Evolutionary conservation across 2,797 vertebrate species (phyloP), one percentile per base, ranked within the genome.

Genomic region (Sebastes alutus): DNA sequence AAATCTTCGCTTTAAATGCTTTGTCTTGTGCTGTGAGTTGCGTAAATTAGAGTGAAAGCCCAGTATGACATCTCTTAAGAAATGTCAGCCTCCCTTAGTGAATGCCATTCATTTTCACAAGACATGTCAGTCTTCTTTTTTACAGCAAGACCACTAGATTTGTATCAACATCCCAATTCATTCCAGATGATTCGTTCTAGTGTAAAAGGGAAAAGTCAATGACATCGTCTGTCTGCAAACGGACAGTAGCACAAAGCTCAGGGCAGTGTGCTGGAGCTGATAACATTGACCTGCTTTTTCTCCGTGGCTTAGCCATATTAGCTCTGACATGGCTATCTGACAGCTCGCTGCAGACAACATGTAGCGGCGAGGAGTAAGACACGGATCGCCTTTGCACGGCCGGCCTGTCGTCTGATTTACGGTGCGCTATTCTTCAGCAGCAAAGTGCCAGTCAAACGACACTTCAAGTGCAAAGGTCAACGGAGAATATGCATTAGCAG

Each of bases 201-300:
- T 59, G 70, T 83, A 77, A 82, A 85, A 59, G n/a, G 69, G 35
- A 63, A 75, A 88, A 71, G 78, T 81, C 83, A 55, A 78, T 46
- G 79, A 35, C 35, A 66, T 74, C 84, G 82, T 90, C 73, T 82
- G 79, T 90, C 73, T 82, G 79, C 55, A 35, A 73, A 52, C 4
- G 72, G 87, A 81, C 86, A 80, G 79, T 20, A 56, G 1, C 77
- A 87, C 85, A 93, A 90, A 80, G 87, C 82, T 76, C 11, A 9
- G 72, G 73, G 72, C 68, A 63, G 78, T 63, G 81, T 92, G 90
- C 75, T 22, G 12, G 22, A 59, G 74, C 91, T 83, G 94, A 95
- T 95, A 95, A 94, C 89, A 94, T 85, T 89, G 89, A 93, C 86
- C 85, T 42, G 61, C 33, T 75, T 58, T 33, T 33, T 78, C 75